Evolutionary conservation across 1,140 invertebrate species (phyloP), one percentile per base, ranked within the genome.

Genomic region (Drosophila fuyamai): DNA sequence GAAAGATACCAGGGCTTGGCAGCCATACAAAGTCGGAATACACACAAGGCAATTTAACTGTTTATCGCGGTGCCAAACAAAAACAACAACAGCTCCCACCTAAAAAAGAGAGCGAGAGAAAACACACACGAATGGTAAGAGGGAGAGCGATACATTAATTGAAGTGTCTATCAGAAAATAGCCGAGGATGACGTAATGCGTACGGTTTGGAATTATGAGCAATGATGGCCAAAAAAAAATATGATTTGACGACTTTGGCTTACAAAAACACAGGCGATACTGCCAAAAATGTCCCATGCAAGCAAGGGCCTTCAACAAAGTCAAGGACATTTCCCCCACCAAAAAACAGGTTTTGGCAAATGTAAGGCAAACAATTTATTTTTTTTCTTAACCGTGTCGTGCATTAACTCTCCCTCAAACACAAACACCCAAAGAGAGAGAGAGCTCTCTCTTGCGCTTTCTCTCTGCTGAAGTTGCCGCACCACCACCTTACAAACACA

Each of bases 101-200:
- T 27, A n/a, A 48, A 32, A 68, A 48, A 66, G 62, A 63, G 50
- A 77, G 27, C 36, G 35, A 56, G 36, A 57, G 36, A 55, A 77
- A 62, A 79, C 43, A 36, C 40, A 12, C 16, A 23, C 27, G n/a
- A 32, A 32, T 16, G 14, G 29, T 35, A 60, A 63, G 27, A 65
- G 50, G 71, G n/a, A 48, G 38, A 59, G 10, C 32, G 44, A 62
- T 29, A 74, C 74, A 89, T 89, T 89, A 90, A 90, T 89, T 90
- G 77, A 89, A 89, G 85, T 89, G 84, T 81, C 84, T 90, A 89
- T 90, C 77, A 89, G 72, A 91, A 82, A 91, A 91, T 91, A 91
- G 81, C 83, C 71, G 78, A n/a, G 54, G 67, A 91, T 91, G 89
- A 91, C 89, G 89, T 91, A 91, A 91, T 88, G 70, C 81, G 41